Evolutionary conservation across 2,113 vertebrate genomes (phyloP).

Genomic region (Urocynchramus pylzowi): DNA sequence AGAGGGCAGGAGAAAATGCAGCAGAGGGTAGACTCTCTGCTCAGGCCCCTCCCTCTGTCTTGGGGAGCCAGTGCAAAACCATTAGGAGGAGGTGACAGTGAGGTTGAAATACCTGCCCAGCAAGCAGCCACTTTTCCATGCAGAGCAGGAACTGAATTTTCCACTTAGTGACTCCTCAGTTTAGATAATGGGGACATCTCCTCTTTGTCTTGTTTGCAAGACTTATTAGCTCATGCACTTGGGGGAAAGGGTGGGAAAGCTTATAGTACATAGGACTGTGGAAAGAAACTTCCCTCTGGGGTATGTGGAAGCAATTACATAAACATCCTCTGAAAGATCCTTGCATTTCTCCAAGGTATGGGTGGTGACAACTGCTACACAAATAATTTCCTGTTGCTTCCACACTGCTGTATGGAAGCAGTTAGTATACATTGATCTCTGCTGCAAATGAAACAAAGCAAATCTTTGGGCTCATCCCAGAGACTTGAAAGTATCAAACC

Average conservation of each 20-base stretch:
- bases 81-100: background rate
- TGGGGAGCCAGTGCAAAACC: background rate
- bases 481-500: background rate
- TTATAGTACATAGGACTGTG: background rate
- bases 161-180: background rate
- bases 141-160: background rate
- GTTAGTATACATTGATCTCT: background rate
- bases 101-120: background rate
- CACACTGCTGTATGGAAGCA: background rate
- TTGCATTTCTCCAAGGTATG: constrained; percentile 17
- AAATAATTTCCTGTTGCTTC: background rate
- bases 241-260: constrained; percentile 38
- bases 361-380: background rate
- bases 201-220: background rate
- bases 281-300: background rate
- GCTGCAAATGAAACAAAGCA: background rate
- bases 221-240: constrained; percentile 25
- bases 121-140: background rate
- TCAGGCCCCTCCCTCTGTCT: background rate
- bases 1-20: background rate
- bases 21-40: background rate
- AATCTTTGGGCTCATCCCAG: background rate
- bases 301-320: constrained; percentile 14
- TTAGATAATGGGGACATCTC: background rate
- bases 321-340: constrained; percentile 18